Evolutionary conservation across 1,140 invertebrate species (phyloP), one percentile per base, ranked within the genome.

Genomic region (Aphidius gifuensis): DNA sequence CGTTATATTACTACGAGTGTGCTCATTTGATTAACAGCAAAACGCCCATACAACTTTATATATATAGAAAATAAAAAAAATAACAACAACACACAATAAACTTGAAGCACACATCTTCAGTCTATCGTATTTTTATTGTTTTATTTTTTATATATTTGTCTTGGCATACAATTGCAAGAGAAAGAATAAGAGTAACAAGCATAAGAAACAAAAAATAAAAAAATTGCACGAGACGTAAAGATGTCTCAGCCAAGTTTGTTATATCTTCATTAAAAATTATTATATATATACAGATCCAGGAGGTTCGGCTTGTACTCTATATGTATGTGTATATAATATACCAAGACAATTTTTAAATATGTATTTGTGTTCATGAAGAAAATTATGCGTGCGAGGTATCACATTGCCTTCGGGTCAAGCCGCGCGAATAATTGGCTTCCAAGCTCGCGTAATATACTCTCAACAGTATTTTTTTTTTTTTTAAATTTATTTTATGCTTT

Each of bases 261-360:
- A 76, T 78, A 79, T 80, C 78, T 80, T 79, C 76, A 79, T 80
- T 80, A 80, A 73, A 74, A 77, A 64, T 59, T 66, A 53, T 38
- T 9, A 53, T 43, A 66, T 69, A 77, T 71, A 78, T 78, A 77
- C 75, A 74, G 74, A 32, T 32, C 1, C 71, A 77, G 66, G 64
- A 57, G 40, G 51, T 42, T 58, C 42, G 1, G 16, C 16, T 16
- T 16, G 1, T 16, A 16, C 16, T 16, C 16, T 16, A 55, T 55
- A 39, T 50, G 4, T n/a, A 7, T 50, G n/a, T 16, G 6, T 16
- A 6, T 6, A 16, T 9, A 50, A 50, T 50, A 50, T 8, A 50
- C 2, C 3, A 4, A 16, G 3, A 39, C 21, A 60, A 43, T n/a
- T 43, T 43, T 42, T 40, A 7, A 23, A 21, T 50, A 21, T 50